Percentiles rank a stretch among this genome's conserved stretches.
phyloP scores from a whole-genome alignment of 2,797 vertebrate species.

The Tokudaia muenninki region DNA sequence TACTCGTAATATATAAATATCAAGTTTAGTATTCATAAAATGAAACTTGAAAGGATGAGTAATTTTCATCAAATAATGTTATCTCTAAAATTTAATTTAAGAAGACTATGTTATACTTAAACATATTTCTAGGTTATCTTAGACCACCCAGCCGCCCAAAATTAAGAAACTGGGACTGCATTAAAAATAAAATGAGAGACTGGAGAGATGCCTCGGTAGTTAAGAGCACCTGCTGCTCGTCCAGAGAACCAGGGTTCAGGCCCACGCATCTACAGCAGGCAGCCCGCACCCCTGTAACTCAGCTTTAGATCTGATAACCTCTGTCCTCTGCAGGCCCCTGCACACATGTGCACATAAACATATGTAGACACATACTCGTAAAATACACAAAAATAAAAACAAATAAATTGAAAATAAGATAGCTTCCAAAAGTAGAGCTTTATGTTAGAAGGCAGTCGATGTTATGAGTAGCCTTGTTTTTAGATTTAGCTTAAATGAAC shows the following conservation, averaged over 20 bases:
- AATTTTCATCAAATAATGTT: constrained; percentile 5
- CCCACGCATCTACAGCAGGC: background rate
- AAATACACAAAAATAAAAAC: background rate
- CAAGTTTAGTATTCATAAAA: background rate
- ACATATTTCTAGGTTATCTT: constrained; percentile 40
- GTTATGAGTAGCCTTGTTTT: background rate
- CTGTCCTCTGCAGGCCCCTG: background rate
- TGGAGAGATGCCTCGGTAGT: too few species aligned
- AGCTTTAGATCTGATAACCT: background rate
- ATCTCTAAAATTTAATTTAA: constrained; percentile 55
- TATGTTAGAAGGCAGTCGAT: background rate
- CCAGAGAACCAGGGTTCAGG: background rate
- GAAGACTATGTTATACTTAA: constrained; percentile 42
- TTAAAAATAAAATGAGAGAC: constrained; percentile 10
- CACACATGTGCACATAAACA: background rate
- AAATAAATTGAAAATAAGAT: background rate
- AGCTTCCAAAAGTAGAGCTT: background rate
- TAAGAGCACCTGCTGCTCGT: background rate
- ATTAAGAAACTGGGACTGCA: background rate
- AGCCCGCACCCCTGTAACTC: background rate
- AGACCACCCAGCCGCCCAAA: background rate
- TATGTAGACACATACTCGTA: background rate
- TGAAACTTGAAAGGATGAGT: constrained; percentile 13
- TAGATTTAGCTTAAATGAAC: background rate
- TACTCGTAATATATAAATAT: background rate